Conservation (phyloP, 1,140 invertebrate genomes). For the Drosophila fuyamai region DNA sequence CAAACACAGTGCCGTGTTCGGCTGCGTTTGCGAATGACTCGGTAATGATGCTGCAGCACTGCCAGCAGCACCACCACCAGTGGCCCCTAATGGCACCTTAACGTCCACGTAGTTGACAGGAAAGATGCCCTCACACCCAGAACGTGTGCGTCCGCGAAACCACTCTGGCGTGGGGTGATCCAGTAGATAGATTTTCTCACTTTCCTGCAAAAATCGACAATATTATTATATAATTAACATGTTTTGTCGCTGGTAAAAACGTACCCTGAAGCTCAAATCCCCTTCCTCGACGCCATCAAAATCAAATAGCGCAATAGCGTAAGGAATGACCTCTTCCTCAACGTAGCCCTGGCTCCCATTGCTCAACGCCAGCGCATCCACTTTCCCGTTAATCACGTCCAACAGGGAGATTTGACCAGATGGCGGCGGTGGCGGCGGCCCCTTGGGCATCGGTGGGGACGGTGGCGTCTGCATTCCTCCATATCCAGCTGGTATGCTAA, state of each 20-base stretch:
- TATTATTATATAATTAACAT: not conserved
- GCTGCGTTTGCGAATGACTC: conserved; percentile 13
- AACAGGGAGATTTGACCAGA: conserved; percentile 81
- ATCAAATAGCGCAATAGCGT: conserved; percentile 91
- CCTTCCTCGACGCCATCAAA: conserved; percentile 89
- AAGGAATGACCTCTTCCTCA: conserved; percentile 84
- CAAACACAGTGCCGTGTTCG: conserved; percentile 85
- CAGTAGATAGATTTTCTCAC: conserved; percentile 89
- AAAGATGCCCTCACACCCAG: conserved; percentile 91
- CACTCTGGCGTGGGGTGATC: conserved; percentile 91
- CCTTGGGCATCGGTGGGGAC: conserved; percentile 91
- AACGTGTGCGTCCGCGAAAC: conserved; percentile 89
- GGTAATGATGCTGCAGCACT: conserved; percentile 56
- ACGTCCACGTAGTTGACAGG: conserved; percentile 92
- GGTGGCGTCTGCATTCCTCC: conserved; percentile 66
- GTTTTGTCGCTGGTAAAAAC: conserved; percentile 17
- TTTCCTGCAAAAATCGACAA: conserved; percentile 86
- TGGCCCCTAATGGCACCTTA: conserved; percentile 87
- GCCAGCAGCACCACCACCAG: conserved; percentile 70
- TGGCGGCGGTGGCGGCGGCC: conserved; percentile 90
- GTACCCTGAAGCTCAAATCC: conserved; percentile 91
- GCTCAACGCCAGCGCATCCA: conserved; percentile 67
- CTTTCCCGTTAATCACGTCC: conserved; percentile 77
- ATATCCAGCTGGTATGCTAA: conserved; percentile 41
- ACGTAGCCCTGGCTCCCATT: conserved; percentile 55